A percentile compares a stretch with the other conserved stretches of the same genome.
These are phyloP conservation scores for Dipodomys ordii DNA, from an alignment of 2,113 vertebrate genomes.

Conservation along the genomic window DNA sequence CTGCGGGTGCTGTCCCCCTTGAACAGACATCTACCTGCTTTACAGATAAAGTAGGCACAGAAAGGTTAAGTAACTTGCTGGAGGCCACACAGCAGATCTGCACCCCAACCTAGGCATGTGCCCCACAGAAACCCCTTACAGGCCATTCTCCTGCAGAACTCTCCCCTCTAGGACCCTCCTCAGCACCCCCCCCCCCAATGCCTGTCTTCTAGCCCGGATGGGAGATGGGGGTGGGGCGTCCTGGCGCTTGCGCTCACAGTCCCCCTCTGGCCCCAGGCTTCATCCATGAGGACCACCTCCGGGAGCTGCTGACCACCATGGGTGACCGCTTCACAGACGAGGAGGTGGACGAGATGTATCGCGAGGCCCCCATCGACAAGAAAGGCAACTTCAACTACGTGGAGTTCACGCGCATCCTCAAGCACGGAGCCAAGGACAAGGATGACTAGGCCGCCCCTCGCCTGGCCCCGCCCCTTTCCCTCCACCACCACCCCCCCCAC, in stretches of 20 bases:
- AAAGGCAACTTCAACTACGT: constrained; percentile 99
- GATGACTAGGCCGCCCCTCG: constrained; percentile 80
- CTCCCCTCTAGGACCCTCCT: neutral
- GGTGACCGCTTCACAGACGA: constrained; percentile 98
- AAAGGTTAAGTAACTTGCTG: neutral
- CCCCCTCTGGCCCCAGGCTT: constrained; percentile 84
- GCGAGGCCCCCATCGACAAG: constrained; percentile 98
- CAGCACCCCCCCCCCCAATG: neutral
- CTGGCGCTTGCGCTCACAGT: neutral
- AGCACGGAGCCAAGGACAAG: constrained; percentile 96
- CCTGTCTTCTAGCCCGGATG: neutral
- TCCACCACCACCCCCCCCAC: too few species aligned
- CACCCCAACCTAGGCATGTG: neutral
- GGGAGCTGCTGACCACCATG: constrained; percentile 99
- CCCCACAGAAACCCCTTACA: neutral
- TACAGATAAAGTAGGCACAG: neutral
- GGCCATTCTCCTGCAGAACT: neutral
- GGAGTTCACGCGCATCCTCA: constrained; percentile 99
- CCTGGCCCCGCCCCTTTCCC: neutral
- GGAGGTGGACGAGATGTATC: constrained; percentile 98
- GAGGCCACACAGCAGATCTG: neutral
- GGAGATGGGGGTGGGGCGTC: neutral
- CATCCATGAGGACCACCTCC: constrained; percentile 97
- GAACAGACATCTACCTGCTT: too few species aligned
- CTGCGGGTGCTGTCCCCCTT: too few species aligned